Evolutionary conservation across 2,888 invertebrate genomes (phyloP).

Genomic region (Malacosoma neustria): DNA sequence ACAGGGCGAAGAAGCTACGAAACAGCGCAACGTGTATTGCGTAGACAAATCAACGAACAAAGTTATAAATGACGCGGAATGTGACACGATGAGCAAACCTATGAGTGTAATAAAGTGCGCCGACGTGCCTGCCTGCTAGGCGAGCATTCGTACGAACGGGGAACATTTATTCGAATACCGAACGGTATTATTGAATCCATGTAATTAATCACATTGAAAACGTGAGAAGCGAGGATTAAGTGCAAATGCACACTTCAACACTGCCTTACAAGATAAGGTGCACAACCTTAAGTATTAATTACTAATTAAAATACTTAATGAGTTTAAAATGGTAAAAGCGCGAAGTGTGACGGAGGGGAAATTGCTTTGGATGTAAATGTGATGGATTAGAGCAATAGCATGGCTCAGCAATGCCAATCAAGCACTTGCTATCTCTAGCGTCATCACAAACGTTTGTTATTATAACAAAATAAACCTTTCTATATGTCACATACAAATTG

Average conservation of each 20-base stretch:
- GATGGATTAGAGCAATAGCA: not conserved
- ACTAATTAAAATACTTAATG: not conserved
- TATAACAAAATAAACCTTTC: too few species aligned
- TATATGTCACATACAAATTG: too few species aligned
- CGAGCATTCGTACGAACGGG: not conserved
- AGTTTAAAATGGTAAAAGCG: not conserved
- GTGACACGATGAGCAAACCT: slow-evolving; percentile 79
- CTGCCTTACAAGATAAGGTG: not conserved
- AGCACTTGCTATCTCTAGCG: too few species aligned
- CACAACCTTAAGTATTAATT: not conserved
- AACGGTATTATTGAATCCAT: not conserved
- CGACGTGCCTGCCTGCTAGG: slow-evolving; percentile 57
- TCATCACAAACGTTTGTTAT: too few species aligned
- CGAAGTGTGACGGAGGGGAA: slow-evolving; percentile 2
- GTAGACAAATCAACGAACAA: slow-evolving; percentile 82
- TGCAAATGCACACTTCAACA: not conserved
- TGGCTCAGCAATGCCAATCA: too few species aligned
- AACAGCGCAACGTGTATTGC: slow-evolving; percentile 82
- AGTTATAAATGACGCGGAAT: slow-evolving; percentile 83
- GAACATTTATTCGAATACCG: too few species aligned
- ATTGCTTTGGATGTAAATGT: slow-evolving; percentile 10
- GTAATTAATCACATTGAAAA: not conserved
- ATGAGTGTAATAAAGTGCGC: slow-evolving; percentile 79
- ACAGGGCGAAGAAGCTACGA: slow-evolving; percentile 74
- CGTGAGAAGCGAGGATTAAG: not conserved